Percentiles rank a stretch among this genome's conserved stretches.
These are phyloP conservation scores for Notospermus geniculatus DNA, from an alignment of 1,140 invertebrate species.

Conservation along the genomic window DNA sequence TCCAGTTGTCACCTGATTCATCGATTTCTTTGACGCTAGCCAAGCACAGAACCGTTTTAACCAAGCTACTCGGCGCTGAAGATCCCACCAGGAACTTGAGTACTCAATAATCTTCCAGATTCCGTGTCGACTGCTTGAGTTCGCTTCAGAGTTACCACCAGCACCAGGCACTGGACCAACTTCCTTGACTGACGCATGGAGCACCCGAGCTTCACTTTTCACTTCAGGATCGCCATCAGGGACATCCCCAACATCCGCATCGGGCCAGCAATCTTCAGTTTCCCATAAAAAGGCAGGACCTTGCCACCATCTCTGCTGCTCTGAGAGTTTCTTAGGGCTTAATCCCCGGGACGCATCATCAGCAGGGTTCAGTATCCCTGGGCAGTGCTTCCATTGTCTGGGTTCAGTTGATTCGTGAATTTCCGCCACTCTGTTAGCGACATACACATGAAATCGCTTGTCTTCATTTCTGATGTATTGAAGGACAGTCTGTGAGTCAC, in stretches of 20 bases:
- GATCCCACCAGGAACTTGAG: neutral
- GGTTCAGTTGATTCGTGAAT: constrained; percentile 2
- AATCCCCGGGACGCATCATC: constrained; percentile 3
- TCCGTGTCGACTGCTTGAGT: no score
- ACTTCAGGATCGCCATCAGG: constrained; percentile 2
- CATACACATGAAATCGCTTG: neutral
- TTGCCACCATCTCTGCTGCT: neutral
- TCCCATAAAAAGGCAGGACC: constrained; percentile 1
- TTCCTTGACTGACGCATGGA: no score
- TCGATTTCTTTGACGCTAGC: neutral
- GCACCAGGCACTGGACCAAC: no score
- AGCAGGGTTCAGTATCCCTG: neutral
- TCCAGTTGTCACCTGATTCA: neutral
- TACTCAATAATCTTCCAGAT: no score
- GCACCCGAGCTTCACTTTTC: no score
- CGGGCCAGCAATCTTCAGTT: neutral
- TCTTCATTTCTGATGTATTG: constrained; percentile 11
- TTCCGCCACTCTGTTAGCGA: constrained; percentile 9
- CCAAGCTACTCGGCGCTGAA: neutral
- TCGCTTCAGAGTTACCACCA: no score
- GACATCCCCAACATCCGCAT: neutral
- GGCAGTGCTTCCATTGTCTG: neutral
- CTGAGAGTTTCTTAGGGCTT: neutral
- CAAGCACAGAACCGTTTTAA: neutral
- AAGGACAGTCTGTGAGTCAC: constrained; percentile 13